These are phyloP conservation scores for Xestia c-nigrum DNA, from an alignment of 2,888 invertebrate species.

Conservation along the genomic window DNA sequence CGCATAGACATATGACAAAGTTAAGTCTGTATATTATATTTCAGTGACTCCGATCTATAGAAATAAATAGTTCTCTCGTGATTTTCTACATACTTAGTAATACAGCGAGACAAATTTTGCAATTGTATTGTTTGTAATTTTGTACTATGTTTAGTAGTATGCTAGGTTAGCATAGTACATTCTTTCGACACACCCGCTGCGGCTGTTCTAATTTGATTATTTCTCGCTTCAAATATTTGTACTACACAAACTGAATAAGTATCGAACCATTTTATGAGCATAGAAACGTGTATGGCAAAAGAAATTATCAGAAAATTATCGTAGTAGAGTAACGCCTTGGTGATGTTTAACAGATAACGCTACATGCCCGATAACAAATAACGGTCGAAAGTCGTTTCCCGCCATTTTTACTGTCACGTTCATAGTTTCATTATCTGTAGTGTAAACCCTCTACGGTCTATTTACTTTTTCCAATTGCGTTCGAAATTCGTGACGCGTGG, in stretches of 20 bases:
- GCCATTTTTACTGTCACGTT: slow-evolving; percentile 81
- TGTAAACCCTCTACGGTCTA: slow-evolving; percentile 77
- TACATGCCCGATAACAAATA: slow-evolving; percentile 80
- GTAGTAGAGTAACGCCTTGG: slow-evolving; percentile 74
- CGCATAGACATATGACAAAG: slow-evolving; percentile 43
- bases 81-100: slow-evolving; percentile 39
- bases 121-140: slow-evolving; percentile 53
- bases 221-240: slow-evolving; percentile 43
- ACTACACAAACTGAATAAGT: slow-evolving; percentile 46
- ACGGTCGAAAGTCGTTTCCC: slow-evolving; percentile 81
- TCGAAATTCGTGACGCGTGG: slow-evolving; percentile 77
- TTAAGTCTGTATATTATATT: slow-evolving; percentile 47
- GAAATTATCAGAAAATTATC: slow-evolving; percentile 77
- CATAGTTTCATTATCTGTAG: slow-evolving; percentile 75
- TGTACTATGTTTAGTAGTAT: slow-evolving; percentile 36
- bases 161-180: slow-evolving; percentile 43
- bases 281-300: slow-evolving; percentile 67
- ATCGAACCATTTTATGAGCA: slow-evolving; percentile 55
- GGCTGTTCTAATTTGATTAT: slow-evolving; percentile 44
- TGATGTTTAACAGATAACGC: slow-evolving; percentile 80
- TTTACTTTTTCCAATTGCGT: slow-evolving; percentile 79
- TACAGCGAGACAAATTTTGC: slow-evolving; percentile 48
- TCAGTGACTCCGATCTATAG: slow-evolving; percentile 28
- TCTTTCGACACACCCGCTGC: slow-evolving; percentile 34
- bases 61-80: slow-evolving; percentile 51